Conservation (phyloP, 30 jellyfish, hydroid and myxozoan genomes). For the Hydra vulgaris region DNA sequence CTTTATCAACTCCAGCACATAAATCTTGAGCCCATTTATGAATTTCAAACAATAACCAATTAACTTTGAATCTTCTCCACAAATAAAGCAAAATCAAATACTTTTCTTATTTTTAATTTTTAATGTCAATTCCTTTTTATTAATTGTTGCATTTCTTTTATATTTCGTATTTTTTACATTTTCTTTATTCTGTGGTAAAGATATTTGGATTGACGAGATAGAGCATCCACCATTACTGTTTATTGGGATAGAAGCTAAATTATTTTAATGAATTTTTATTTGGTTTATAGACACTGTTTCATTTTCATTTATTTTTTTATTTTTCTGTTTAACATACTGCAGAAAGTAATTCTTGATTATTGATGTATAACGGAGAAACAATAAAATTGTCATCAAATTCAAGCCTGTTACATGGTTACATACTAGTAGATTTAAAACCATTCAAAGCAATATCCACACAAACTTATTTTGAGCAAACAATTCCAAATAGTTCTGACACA, state of each 20-base stretch:
- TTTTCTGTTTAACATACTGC: not conserved
- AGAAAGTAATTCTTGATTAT: not conserved
- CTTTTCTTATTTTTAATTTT: not conserved
- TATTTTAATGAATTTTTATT: not conserved
- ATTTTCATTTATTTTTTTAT: not conserved
- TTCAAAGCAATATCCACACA: not conserved
- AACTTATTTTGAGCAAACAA: not conserved
- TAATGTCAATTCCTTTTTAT: not conserved
- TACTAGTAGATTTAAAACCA: not conserved
- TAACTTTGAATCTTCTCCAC: not conserved
- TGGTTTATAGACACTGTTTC: not conserved
- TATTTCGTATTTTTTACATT: too few species aligned
- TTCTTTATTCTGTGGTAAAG: not conserved
- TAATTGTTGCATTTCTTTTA: not conserved
- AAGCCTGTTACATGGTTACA: not conserved
- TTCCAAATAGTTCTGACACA: not conserved
- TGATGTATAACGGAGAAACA: not conserved
- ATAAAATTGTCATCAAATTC: not conserved
- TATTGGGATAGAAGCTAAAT: not conserved
- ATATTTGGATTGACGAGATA: not conserved
- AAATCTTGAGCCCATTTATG: too few species aligned
- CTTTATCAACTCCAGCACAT: too few species aligned
- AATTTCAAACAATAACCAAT: too few species aligned
- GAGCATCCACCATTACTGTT: not conserved
- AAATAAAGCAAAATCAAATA: not conserved